Conservation (phyloP, 2,113 vertebrate genomes). For the Malaclemys terrapin region DNA sequence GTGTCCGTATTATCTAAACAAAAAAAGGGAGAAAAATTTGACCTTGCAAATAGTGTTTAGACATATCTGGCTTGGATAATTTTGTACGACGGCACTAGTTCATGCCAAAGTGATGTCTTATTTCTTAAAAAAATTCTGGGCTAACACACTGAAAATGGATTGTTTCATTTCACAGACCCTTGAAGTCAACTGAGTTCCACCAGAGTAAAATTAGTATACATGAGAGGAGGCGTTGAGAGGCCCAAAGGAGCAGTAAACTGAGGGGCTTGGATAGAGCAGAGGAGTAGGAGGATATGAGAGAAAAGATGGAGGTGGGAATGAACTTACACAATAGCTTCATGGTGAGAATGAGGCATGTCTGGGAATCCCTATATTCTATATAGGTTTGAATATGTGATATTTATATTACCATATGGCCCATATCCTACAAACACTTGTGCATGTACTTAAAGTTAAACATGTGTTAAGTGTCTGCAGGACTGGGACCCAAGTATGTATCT, state of each 20-base stretch:
- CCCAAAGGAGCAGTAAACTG: background rate
- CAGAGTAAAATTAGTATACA: background rate
- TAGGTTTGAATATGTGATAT: background rate
- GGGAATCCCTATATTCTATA: rapidly evolving
- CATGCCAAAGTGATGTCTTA: background rate
- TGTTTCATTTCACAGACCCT: rapidly evolving
- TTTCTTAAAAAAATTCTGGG: background rate
- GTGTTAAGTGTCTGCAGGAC: background rate
- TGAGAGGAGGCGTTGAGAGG: background rate
- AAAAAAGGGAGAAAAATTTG: background rate
- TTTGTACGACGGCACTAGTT: background rate
- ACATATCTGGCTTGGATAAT: background rate
- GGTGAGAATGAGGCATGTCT: background rate
- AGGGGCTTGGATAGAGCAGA: background rate
- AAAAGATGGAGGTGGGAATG: background rate
- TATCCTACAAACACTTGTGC: background rate
- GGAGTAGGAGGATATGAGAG: background rate
- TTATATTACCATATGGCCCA: background rate
- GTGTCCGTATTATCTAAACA: background rate
- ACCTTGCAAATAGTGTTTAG: background rate
- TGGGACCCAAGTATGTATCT: background rate
- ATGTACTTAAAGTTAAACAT: background rate
- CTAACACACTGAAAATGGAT: rapidly evolving
- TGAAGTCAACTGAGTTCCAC: background rate
- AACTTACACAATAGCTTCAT: background rate